Base-by-base conservation (phyloP, 2,113 vertebrate species). In the Hippocampus mohnikei region DNA sequence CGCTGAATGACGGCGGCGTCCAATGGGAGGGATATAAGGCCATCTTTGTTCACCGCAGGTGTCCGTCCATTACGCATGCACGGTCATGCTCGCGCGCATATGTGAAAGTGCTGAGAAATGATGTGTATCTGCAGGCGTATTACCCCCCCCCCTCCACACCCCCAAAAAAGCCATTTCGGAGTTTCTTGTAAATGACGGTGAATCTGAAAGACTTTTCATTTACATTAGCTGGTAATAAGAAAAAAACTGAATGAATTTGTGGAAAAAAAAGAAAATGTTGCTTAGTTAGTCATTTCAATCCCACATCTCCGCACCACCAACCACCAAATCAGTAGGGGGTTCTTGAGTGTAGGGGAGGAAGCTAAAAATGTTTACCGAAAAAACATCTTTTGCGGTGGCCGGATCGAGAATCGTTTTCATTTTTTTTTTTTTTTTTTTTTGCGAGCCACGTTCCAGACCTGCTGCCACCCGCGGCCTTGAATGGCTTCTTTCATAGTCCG, bases 21-120 rank as follows among this genome's bases (percentile, higher is more conserved):
- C 40, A 25, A 55, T 70, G 72, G 71, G 25, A 20, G 33, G 23
- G 69, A 66, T 69, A 91, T 86, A 93, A 92, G 90, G 83, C 85
- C 79, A 81, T 84, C 91, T 92, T 92, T 94, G 93, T 93, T 61
- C 69, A 74, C 74, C 80, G 86, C 93, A 91, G 92, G 90, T 93
- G 90, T 86, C 81, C 1, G 55, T 60, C 68, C 74, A 64, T 77
- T 76, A 73, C 67, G 70, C 50, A 82, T 78, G 70, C 71, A 76
- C 0, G 46, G 21, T 65, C 73, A 59, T 46, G 66, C 59, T 33
- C 55, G 70, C 72, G 71, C 73, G 66, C 67, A 48, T 15, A 23
- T 42, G 67, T 41, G 64, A 74, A 60, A 63, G 41, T 7, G 53
- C 0, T 8, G 0, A 70, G 72, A 37, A 62, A 61, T 58, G 73